Conservation (phyloP, 2,797 vertebrate species). For the Dromococcyx pavoninus region DNA sequence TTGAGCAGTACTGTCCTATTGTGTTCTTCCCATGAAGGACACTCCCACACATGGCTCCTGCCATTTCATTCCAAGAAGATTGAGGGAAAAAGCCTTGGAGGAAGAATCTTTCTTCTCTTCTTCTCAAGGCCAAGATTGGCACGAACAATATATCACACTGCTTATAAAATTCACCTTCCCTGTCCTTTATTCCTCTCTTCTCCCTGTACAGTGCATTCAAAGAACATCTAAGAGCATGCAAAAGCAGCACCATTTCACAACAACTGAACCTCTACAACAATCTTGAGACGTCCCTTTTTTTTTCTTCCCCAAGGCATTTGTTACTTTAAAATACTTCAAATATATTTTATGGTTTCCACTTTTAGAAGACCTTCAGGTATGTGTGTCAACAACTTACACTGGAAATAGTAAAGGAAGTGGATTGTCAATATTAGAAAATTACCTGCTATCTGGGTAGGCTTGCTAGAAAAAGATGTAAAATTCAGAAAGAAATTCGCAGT, state of each 20-base stretch:
- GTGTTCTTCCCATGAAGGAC: background rate
- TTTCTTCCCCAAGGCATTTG: background rate
- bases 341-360: background rate
- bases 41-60: accelerated
- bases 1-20: background rate
- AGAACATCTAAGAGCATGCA: background rate
- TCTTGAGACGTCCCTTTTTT: background rate
- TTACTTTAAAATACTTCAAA: background rate
- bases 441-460: background rate
- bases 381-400: background rate
- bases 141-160: background rate
- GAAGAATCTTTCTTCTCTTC: background rate
- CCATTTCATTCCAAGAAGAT: background rate
- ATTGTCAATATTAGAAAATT: background rate
- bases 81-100: background rate
- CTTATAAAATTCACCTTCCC: background rate
- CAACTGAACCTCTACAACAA: background rate
- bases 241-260: background rate
- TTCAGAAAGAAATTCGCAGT: background rate
- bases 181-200: background rate
- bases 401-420: background rate
- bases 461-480: background rate
- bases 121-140: background rate
- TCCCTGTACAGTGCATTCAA: background rate
- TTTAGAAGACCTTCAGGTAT: background rate